Evolutionary conservation across 2,113 vertebrate genomes (phyloP).

Genomic region (Pitta sordida): DNA sequence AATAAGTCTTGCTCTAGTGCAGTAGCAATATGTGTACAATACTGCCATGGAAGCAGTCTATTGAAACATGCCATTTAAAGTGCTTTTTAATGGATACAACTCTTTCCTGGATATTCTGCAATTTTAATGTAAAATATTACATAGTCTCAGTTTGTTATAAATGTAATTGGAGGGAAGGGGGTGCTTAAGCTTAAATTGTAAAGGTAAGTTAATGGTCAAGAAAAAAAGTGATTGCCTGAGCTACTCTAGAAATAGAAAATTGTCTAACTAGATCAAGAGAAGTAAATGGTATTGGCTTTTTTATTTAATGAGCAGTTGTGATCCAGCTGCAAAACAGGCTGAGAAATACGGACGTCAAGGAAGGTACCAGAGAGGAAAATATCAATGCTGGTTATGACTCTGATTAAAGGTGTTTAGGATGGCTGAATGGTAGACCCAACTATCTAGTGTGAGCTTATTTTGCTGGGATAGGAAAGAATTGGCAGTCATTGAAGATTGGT

Average conservation of each 20-base stretch:
- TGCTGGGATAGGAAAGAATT: background rate
- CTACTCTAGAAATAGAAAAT: background rate
- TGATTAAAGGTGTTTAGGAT: background rate
- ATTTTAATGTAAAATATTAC: background rate
- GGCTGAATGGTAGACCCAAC: background rate
- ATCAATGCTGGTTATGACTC: background rate
- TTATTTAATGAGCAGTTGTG: background rate
- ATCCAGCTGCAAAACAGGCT: background rate
- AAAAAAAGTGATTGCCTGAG: background rate
- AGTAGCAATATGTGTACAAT: background rate
- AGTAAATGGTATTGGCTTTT: background rate
- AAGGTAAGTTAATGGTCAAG: background rate
- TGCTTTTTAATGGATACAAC: fast-evolving
- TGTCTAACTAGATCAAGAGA: background rate
- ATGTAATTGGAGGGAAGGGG: fast-evolving
- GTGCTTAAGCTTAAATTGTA: background rate
- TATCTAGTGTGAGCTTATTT: background rate
- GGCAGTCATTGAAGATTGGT: fast-evolving
- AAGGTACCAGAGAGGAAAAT: background rate
- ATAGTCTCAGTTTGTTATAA: background rate
- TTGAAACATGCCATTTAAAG: background rate
- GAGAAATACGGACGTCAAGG: background rate
- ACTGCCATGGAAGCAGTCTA: background rate
- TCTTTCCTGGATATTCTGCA: background rate
- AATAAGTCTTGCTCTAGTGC: background rate